Percentiles rank a stretch among this genome's conserved stretches.
Evolutionary conservation across 2,797 vertebrate genomes (phyloP).

Genomic region (Peromyscus attwateri): DNA sequence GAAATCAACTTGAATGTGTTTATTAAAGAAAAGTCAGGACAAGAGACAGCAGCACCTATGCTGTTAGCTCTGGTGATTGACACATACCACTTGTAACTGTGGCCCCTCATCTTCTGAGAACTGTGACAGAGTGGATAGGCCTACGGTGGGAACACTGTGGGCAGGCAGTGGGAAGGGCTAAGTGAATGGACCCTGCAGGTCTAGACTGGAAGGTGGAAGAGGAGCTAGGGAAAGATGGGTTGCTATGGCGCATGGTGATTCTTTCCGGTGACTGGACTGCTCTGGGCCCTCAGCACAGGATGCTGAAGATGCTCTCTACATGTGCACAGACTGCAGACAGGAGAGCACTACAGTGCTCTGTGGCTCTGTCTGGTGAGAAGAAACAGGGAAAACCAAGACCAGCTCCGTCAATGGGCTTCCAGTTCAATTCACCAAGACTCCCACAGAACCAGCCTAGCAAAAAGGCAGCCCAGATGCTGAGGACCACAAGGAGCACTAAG

Average conservation of each 20-base stretch:
- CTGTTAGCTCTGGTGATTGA: neutral
- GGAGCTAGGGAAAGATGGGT: neutral
- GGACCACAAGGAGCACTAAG: neutral
- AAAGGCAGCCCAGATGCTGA: neutral
- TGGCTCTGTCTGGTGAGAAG: neutral
- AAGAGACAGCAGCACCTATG: neutral
- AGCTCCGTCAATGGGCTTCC: accelerated
- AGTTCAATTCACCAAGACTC: neutral
- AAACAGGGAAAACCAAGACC: neutral
- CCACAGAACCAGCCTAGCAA: neutral
- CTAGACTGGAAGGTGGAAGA: neutral
- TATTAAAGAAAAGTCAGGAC: neutral
- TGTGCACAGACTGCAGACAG: neutral
- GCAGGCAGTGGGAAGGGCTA: accelerated
- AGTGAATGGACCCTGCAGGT: accelerated
- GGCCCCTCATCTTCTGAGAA: neutral
- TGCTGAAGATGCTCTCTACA: neutral
- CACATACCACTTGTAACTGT: accelerated
- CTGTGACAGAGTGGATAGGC: accelerated
- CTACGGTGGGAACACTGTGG: too few species aligned
- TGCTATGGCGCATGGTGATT: accelerated
- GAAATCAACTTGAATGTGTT: neutral
- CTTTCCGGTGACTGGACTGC: neutral
- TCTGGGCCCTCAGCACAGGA: too few species aligned
- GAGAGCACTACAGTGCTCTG: accelerated